These are phyloP conservation scores for Orthosia gothica DNA, from an alignment of 2,888 invertebrate genomes.

Conservation along the genomic window DNA sequence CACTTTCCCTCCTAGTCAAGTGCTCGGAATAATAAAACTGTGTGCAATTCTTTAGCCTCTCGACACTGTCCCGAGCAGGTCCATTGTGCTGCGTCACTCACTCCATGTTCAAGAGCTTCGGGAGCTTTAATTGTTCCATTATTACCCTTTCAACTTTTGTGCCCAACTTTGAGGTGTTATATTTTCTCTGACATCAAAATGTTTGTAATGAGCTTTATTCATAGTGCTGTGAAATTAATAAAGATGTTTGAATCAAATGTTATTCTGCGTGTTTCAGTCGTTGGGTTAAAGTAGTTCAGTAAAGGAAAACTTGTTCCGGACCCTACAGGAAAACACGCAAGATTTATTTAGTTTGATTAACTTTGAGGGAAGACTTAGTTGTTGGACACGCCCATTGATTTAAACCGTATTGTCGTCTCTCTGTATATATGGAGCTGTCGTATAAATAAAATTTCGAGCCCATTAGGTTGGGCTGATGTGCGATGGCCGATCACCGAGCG, in stretches of 20 bases:
- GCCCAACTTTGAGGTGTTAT: constrained; percentile 66
- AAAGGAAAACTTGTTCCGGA: constrained; percentile 44
- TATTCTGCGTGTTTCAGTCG: neutral
- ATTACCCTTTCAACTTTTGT: constrained; percentile 75
- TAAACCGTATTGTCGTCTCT: constrained; percentile 81
- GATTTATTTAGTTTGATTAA: constrained; percentile 70
- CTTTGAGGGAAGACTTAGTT: constrained; percentile 73
- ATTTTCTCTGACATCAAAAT: constrained; percentile 73
- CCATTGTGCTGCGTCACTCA: constrained; percentile 74
- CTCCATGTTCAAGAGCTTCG: constrained; percentile 78
- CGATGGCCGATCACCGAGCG: constrained; percentile 78
- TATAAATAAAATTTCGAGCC: constrained; percentile 85
- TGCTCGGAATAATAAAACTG: constrained; percentile 81
- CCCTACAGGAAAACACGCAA: constrained; percentile 65
- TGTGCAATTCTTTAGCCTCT: constrained; percentile 78
- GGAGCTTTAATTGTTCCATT: constrained; percentile 79
- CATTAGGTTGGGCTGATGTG: constrained; percentile 80
- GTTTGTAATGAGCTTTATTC: constrained; percentile 45
- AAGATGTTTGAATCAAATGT: neutral
- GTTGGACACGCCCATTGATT: constrained; percentile 80
- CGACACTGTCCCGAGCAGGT: constrained; percentile 74
- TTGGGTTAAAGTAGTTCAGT: constrained; percentile 16
- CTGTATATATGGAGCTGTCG: constrained; percentile 84
- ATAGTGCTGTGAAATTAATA: constrained; percentile 2
- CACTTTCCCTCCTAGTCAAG: constrained; percentile 80